Percentiles rank a stretch among this genome's conserved stretches.
phyloP scores from a whole-genome alignment of 1,140 invertebrate genomes.

The Saccostrea cuccullata region DNA sequence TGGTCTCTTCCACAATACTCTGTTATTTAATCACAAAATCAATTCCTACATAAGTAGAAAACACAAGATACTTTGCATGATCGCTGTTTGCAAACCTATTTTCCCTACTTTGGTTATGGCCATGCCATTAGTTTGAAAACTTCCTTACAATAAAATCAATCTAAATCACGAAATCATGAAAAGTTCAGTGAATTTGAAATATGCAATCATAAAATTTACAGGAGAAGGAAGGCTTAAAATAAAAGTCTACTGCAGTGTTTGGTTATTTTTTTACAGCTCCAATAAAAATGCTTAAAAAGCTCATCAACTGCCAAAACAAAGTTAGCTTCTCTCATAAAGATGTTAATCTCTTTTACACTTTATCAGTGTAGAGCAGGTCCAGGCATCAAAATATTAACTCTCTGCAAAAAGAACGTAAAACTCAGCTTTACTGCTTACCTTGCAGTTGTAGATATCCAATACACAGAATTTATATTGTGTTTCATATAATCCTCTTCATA shows the following conservation, averaged over 20 bases:
- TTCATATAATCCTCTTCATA: constrained; percentile 6
- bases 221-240: neutral
- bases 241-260: too few species aligned
- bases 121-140: neutral
- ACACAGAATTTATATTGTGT: neutral
- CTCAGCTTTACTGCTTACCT: neutral
- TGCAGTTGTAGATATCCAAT: neutral
- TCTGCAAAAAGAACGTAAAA: neutral
- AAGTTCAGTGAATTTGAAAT: neutral
- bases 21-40: constrained; percentile 29
- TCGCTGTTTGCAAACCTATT: too few species aligned
- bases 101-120: too few species aligned
- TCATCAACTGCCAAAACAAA: neutral
- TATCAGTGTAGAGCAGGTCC: neutral
- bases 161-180: neutral
- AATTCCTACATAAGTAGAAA: neutral
- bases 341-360: neutral
- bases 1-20: neutral
- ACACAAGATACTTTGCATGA: neutral
- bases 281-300: neutral
- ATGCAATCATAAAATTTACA: neutral
- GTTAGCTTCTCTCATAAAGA: neutral
- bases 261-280: neutral
- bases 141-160: neutral
- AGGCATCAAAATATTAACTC: neutral